phyloP scores from a whole-genome alignment of 92 coral and sea anemone species.

The Umimayanthus chanpuru region DNA sequence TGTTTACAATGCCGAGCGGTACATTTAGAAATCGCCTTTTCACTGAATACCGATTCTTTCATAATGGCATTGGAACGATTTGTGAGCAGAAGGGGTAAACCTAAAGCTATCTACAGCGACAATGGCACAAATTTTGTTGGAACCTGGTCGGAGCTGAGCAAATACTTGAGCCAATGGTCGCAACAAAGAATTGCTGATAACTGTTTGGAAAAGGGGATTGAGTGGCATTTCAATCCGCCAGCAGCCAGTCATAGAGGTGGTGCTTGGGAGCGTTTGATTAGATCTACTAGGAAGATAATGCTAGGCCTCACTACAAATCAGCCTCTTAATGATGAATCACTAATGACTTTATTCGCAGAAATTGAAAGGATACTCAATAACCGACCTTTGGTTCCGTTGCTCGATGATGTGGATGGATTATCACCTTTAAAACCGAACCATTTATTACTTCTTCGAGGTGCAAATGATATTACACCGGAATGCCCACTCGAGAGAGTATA shows the following conservation, averaged over 20 bases:
- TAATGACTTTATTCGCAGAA: no score
- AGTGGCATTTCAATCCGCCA: not conserved
- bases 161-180: no score
- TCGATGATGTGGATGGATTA: no score
- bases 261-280: constrained; percentile 19
- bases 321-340: no score
- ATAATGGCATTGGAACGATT: constrained; percentile 13
- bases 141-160: no score
- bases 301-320: no score
- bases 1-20: not conserved
- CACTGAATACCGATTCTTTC: constrained; percentile 17
- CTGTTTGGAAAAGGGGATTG: no score
- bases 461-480: constrained; percentile 6
- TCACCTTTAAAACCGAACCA: constrained; percentile 7
- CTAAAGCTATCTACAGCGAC: constrained; percentile 14
- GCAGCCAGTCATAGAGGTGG: constrained; percentile 23
- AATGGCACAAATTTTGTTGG: constrained; percentile 16
- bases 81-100: constrained; percentile 16
- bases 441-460: not conserved
- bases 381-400: constrained; percentile 10
- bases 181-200: no score
- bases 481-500: not conserved
- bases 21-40: constrained; percentile 5
- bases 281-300: no score
- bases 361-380: constrained; percentile 8